Base-by-base conservation (phyloP, 2,113 vertebrate genomes). In the Athene cunicularia region DNA sequence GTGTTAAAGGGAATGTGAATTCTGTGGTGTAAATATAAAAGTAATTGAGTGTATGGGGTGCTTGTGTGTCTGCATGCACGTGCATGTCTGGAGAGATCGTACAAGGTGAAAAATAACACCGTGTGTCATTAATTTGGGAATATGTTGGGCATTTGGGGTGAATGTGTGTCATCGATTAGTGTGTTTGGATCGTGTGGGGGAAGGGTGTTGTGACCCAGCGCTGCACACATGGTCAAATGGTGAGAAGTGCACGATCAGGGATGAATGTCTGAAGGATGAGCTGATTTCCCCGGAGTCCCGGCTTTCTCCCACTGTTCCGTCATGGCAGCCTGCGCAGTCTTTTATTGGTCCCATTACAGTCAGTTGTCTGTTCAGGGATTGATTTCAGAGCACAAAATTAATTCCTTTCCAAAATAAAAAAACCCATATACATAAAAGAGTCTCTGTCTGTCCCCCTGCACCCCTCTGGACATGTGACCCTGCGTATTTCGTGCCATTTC, bases 341-440 rank as follows among this genome's bases (percentile, higher is more conserved):
- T 80, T 91, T 88, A 72, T 49, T 14, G 15, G 60, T 37, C 50
- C 62, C 53, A 28, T 79, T 94, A 85, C 94, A 88, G 22, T 63
- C 77, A 85, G 87, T 39, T 88, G 79, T 70, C 83, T 91, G 80
- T 41, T 73, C 63, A 80, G 90, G 79, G 82, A 85, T 64, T 77
- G 93, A 95, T 89, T 84, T 82, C 10, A 10, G 70, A 81, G 76
- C 68, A 33, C 12, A 7, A 39, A 90, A 80, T 86, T 71, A 89
- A 91, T 90, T 80, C 47, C 50, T 91, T 88, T 82, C 89, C 62
- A 53, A 64, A 92, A 94, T 28, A 58, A 83, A 89, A 73, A 63
- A 5, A 62, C 85, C 23, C 1, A 4, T 56, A 26, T 33, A 55
- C 83, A 72, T 49, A 66, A 90, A 80, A 0, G 39, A 39, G 24